A percentile compares a stretch with the other conserved stretches of the same genome.
Conservation (phyloP, 2,797 vertebrate species). For the Gymnocypris eckloni region DNA sequence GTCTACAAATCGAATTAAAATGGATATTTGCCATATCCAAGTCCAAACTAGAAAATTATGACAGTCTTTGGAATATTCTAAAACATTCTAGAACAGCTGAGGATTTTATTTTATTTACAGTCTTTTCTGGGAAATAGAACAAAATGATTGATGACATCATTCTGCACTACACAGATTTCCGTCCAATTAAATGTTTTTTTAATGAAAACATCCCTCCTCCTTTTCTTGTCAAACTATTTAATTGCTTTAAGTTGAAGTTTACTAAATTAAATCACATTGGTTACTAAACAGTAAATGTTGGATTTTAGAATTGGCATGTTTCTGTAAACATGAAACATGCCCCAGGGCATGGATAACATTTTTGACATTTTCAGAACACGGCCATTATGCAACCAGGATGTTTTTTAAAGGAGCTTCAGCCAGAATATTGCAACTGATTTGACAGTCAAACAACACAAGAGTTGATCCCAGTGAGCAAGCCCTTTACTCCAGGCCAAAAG, state of each 20-base stretch:
- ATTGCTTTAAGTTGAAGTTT: constrained; percentile 1
- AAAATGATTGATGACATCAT: neutral
- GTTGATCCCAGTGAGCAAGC: neutral
- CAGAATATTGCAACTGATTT: constrained; percentile 8
- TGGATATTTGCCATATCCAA: neutral
- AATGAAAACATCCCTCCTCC: neutral
- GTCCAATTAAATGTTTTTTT: neutral
- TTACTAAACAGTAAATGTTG: neutral
- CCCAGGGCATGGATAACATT: neutral
- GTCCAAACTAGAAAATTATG: neutral
- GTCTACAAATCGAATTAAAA: neutral
- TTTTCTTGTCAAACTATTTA: neutral
- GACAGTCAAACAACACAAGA: constrained; percentile 3
- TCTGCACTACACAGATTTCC: neutral
- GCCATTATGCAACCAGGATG: constrained; percentile 7
- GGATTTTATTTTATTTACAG: too few species aligned
- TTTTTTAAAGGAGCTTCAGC: constrained; percentile 10
- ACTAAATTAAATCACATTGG: neutral
- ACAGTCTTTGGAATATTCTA: neutral
- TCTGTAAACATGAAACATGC: too few species aligned
- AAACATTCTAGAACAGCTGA: too few species aligned
- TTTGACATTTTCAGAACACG: neutral
- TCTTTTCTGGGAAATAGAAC: too few species aligned
- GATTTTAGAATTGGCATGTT: neutral
- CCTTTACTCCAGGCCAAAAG: neutral